Evolutionary conservation across 2,888 invertebrate genomes (phyloP), one percentile per base, ranked within the genome.

Genomic region (Campaea margaritaria): DNA sequence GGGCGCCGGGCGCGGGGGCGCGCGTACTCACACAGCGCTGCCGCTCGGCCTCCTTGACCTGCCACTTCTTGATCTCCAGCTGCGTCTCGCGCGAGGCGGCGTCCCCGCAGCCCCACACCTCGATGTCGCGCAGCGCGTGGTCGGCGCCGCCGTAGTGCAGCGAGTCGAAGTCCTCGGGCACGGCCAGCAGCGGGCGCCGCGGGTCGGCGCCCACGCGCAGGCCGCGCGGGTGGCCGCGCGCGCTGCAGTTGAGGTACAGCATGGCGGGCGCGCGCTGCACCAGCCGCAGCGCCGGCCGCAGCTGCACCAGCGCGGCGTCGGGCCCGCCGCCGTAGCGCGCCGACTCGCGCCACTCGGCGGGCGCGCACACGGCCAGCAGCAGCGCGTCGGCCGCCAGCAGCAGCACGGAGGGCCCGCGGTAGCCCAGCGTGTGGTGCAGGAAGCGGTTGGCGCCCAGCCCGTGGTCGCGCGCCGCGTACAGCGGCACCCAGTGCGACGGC

Each of bases 101-200:
- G 82, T 97, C 96, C 0, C 97, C 97, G 81, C 97, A 97, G 34
- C 97, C 97, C 97, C 97, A 97, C 21, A 96, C 96, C 90, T 96
- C 95, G 16, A 96, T 93, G 1, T 93, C 93, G 47, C 89, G 82
- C 13, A 96, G 86, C 16, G 86, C 79, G 73, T 95, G 95, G 0
- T 96, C 95, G 61, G 94, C 94, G 46, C 95, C 95, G 69, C 94
- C 93, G 82, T 94, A 95, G 69, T 93, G 93, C 52, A 96, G 87
- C 59, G 93, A 93, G 76, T 96, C 95, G 84, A 97, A 96, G 72
- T 95, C 95, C 55, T 95, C 95, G 71, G 96, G 95, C 14, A 98
- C 93, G 54, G 93, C 89, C 27, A 98, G 93, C 43, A 95, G 93
- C 0, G 97, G 96, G 70, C 94, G 94, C 58, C 96, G 94, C 0